Conservation (phyloP, 2,888 invertebrate species). For the Leptopilina syphax region DNA sequence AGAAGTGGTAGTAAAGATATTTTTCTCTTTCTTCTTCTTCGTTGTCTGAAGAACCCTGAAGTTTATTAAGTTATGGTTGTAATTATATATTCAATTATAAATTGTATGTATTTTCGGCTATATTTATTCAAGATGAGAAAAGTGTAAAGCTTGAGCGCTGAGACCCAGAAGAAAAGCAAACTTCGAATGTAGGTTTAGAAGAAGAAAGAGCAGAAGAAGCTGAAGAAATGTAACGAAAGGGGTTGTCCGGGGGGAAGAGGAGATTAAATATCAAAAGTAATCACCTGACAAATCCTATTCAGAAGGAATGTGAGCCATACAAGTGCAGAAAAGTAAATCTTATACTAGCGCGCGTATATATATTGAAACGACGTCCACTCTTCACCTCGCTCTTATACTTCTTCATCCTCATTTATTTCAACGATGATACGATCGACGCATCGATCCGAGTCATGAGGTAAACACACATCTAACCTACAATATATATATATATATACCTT, state of each 20-base stretch:
- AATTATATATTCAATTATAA: too few relatives aligned
- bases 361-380: slow-evolving; percentile 23
- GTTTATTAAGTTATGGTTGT: too few relatives aligned
- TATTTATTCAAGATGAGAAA: too few relatives aligned
- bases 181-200: background rate
- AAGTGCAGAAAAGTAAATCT: slow-evolving; percentile 27
- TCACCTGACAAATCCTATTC: slow-evolving; percentile 6
- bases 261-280: background rate
- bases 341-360: background rate
- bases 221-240: background rate
- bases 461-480: background rate
- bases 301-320: background rate
- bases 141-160: too few relatives aligned
- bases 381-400: slow-evolving; percentile 34
- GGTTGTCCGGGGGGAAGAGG: background rate
- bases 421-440: slow-evolving; percentile 35
- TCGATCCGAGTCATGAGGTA: slow-evolving; percentile 36
- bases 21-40: too few relatives aligned
- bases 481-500: background rate
- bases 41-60: too few relatives aligned
- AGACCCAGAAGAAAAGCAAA: too few relatives aligned
- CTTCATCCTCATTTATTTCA: slow-evolving; percentile 36
- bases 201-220: background rate
- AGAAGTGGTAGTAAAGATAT: too few relatives aligned
- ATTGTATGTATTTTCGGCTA: too few relatives aligned